Conservation (phyloP, 92 coral and sea anemone genomes). For the Virgularia gustaviana region DNA sequence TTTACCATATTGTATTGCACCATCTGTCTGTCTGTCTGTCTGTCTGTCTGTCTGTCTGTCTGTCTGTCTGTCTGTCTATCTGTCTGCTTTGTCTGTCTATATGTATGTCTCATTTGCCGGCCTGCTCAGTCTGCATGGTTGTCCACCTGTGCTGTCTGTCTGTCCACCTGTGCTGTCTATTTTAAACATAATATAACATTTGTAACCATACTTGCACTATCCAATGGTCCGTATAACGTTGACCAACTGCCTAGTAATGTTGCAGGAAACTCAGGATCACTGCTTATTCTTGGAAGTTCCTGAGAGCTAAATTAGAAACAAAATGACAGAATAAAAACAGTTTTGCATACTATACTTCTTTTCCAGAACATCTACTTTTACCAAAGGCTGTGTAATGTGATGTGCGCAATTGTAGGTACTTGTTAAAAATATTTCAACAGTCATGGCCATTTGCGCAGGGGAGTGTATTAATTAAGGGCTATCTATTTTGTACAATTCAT, state of each 20-base stretch:
- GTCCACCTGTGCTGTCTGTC: no score
- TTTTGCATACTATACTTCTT: no score
- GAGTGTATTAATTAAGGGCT: no score
- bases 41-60: no score
- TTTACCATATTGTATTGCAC: not conserved
- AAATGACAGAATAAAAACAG: no score
- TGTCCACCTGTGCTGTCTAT: no score
- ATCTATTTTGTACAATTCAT: no score
- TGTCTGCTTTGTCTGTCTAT: not conserved
- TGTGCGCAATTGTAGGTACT: not conserved
- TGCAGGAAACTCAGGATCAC: constrained; percentile 82
- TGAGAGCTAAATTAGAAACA: constrained; percentile 3
- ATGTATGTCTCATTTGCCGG: not conserved
- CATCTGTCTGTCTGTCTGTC: no score
- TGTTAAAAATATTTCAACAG: not conserved
- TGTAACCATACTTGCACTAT: constrained; percentile 79
- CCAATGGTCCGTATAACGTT: constrained; percentile 89
- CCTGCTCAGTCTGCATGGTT: not conserved
- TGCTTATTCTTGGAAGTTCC: constrained; percentile 68
- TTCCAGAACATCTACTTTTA: no score
- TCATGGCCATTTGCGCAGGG: no score
- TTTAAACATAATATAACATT: not conserved
- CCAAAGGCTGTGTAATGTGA: not conserved
- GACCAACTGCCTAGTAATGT: constrained; percentile 94
- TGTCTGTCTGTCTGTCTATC: no score